A percentile compares a stretch with the other conserved stretches of the same genome.
Evolutionary conservation across 2,113 vertebrate genomes (phyloP).

Genomic region (Indicator maculatus): DNA sequence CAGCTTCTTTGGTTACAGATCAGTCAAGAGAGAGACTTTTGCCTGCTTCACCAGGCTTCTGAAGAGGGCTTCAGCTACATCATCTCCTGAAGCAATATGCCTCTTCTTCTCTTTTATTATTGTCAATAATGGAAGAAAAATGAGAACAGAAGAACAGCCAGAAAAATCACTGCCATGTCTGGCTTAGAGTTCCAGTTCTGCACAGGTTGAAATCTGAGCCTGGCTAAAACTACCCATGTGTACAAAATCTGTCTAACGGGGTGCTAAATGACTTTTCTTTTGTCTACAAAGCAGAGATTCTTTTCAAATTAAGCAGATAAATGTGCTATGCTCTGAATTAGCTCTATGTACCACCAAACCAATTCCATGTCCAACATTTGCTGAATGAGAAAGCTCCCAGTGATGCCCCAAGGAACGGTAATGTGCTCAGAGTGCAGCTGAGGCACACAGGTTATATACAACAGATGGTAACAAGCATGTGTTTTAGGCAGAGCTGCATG

Average conservation of each 20-base stretch:
- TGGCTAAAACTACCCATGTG: not conserved
- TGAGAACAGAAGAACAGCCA: not conserved
- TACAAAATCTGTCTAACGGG: not conserved
- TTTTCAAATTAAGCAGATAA: not conserved
- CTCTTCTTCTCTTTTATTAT: not conserved
- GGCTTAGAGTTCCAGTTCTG: not conserved
- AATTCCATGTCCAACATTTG: not conserved
- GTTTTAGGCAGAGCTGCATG: slow-evolving; percentile 26
- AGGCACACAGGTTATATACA: slow-evolving; percentile 28
- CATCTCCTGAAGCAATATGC: not conserved
- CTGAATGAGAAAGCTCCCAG: slow-evolving; percentile 13
- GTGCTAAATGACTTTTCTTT: not conserved
- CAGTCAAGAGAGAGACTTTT: not conserved
- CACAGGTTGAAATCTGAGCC: not conserved
- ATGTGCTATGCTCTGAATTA: not conserved
- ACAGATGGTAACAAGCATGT: slow-evolving; percentile 50
- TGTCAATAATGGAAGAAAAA: not conserved
- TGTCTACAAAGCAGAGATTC: not conserved
- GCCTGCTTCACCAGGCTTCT: not conserved
- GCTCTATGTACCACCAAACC: not conserved
- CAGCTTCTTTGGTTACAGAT: not conserved
- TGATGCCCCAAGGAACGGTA: slow-evolving; percentile 3
- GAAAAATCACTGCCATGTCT: not conserved
- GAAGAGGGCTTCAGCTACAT: not conserved
- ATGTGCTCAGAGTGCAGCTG: slow-evolving; percentile 19